Evolutionary conservation across 1,140 invertebrate genomes (phyloP), one percentile per base, ranked within the genome.

Genomic region (Mamestra configurata): DNA sequence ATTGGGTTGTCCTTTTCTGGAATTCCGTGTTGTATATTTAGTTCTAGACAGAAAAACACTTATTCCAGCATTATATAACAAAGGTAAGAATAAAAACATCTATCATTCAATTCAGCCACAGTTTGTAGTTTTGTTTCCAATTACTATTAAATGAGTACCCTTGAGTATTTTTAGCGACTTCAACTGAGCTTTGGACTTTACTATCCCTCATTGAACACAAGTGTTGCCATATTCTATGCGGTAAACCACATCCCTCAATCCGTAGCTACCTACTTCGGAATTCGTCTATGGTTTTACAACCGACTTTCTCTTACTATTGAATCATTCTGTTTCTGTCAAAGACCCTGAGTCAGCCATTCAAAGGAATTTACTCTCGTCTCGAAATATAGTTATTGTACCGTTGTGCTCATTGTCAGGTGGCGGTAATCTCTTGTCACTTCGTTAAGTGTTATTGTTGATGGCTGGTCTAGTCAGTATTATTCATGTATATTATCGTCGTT

Each of bases 371-470:
- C 61, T 66, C 57, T n/a, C 35, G 18, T 40, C 61, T 66, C 35
- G 61, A 20, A 75, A 75, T 55, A 27, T 71, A 68, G 37, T 72
- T 37, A 53, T 11, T 27, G 18, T 20, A 18, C 7, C 27, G 31
- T 55, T 55, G 31, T 40, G 55, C 15, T 70, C 66, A 27, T 27
- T 70, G 59, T 64, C 31, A 37, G 35, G 18, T 49, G 66, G 43
- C 24, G 40, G 64, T 76, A 68, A 80, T 76, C 59, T 43, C 59
- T 57, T 68, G 79, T 80, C 79, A 80, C 55, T 76, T 80, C 72
- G 61, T 80, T 80, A 75, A 73, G 31, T 75, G 61, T 80, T 80
- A 80, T 76, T 79, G 78, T 73, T 35, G 40, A 70, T 70, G 7
- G 66, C n/a, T 11, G 18, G n/a, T 64, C 35, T 64, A 64, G 8